These are phyloP conservation scores for Octopus sinensis DNA, from an alignment of 1,140 invertebrate genomes.

Conservation along the genomic window DNA sequence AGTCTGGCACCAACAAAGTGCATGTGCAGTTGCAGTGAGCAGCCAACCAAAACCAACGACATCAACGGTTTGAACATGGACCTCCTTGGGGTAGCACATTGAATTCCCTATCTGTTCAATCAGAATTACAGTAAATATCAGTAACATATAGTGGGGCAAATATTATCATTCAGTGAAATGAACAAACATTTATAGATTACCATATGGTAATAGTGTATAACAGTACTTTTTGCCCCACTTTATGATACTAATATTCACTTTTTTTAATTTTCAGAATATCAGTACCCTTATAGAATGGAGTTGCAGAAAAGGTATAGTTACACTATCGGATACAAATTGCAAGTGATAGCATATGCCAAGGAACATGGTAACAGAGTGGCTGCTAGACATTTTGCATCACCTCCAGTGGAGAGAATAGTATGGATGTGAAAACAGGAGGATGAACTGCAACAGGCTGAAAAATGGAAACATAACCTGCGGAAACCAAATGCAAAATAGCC, in stretches of 20 bases:
- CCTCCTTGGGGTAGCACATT: no score
- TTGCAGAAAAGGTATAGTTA: background rate
- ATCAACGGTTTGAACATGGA: no score
- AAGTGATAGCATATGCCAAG: background rate
- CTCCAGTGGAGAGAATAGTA: background rate
- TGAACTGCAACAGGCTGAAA: background rate
- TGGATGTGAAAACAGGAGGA: conserved; percentile 4
- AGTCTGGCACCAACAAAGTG: background rate
- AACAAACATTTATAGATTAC: no score
- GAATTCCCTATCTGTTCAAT: no score
- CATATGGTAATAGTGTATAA: no score
- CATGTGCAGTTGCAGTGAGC: no score
- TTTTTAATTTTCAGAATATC: background rate
- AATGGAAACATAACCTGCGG: background rate
- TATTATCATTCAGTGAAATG: no score
- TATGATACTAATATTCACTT: no score
- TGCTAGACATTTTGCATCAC: background rate
- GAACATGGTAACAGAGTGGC: background rate
- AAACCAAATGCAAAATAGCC: background rate
- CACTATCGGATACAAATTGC: background rate
- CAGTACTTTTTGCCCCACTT: no score
- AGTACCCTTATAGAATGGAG: conserved; percentile 5
- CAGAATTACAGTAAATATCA: no score
- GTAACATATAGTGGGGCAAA: no score
- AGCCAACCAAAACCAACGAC: no score